Percentiles rank a stretch among this genome's conserved stretches.
Conservation (phyloP, 2,797 vertebrate genomes). For the Florisuga fusca region DNA sequence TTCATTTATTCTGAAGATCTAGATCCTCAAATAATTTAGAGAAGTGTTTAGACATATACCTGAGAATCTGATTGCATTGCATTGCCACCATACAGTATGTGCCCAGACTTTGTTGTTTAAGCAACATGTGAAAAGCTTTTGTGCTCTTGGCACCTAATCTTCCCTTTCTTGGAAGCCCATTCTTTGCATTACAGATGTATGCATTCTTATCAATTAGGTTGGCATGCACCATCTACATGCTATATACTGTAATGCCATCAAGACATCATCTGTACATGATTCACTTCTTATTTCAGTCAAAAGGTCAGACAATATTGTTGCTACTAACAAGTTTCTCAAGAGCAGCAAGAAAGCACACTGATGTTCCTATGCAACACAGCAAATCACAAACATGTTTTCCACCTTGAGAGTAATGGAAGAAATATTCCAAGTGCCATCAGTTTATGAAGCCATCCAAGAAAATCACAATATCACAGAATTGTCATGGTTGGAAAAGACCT, state of each 20-base stretch:
- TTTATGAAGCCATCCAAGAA: neutral
- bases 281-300: neutral
- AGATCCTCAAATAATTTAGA: neutral
- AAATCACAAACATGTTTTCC: neutral
- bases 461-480: neutral
- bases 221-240: accelerated
- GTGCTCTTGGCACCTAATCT: neutral
- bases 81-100: neutral
- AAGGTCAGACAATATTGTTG: neutral
- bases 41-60: neutral
- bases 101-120: neutral
- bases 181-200: neutral
- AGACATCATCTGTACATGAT: accelerated
- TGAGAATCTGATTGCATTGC: neutral
- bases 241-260: neutral
- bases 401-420: accelerated
- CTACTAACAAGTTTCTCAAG: neutral
- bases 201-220: neutral
- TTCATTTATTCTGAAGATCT: neutral
- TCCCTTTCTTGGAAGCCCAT: neutral
- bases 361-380: neutral
- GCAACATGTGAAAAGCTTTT: neutral
- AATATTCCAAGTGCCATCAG: neutral
- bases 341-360: neutral
- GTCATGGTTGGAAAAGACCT: too few relatives aligned